Evolutionary conservation across 2,888 invertebrate genomes (phyloP), one percentile per base, ranked within the genome.

Genomic region (Liposcelis brunnea): DNA sequence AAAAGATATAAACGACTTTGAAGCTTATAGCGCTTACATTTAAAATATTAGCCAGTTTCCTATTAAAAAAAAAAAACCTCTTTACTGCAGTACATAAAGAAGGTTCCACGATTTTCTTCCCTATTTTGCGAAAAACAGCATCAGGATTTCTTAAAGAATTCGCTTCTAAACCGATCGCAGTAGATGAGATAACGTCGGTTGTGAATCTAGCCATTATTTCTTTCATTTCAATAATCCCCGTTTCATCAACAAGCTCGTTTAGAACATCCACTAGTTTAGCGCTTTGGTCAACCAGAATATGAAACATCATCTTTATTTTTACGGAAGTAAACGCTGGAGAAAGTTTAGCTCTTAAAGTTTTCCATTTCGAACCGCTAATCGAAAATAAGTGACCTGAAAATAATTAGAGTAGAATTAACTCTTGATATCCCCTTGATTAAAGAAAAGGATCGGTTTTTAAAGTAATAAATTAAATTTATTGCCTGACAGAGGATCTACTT

Each of bases 401-500:
- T n/a, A n/a, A n/a, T n/a, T n/a, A n/a, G n/a, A n/a, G n/a, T n/a
- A n/a, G n/a, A n/a, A n/a, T n/a, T n/a, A n/a, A n/a, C n/a, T n/a
- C n/a, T n/a, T n/a, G n/a, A n/a, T n/a, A n/a, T n/a, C n/a, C n/a
- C n/a, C n/a, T n/a, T n/a, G n/a, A n/a, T n/a, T n/a, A n/a, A n/a
- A n/a, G n/a, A n/a, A n/a, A n/a, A n/a, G n/a, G n/a, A n/a, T n/a
- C n/a, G n/a, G n/a, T n/a, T n/a, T n/a, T n/a, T n/a, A n/a, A n/a
- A n/a, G n/a, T n/a, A n/a, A n/a, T n/a, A n/a, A n/a, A n/a, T n/a
- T n/a, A n/a, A n/a, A n/a, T n/a, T n/a, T n/a, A n/a, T 40, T 40
- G 16, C 40, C 59, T 0, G 74, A 70, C 31, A 77, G 51, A 0
- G 71, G 74, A 58, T 78, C 75, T 12, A 70, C 67, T 12, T 67